These are phyloP conservation scores for Morone saxatilis DNA, from an alignment of 2,113 vertebrate genomes.

Conservation along the genomic window DNA sequence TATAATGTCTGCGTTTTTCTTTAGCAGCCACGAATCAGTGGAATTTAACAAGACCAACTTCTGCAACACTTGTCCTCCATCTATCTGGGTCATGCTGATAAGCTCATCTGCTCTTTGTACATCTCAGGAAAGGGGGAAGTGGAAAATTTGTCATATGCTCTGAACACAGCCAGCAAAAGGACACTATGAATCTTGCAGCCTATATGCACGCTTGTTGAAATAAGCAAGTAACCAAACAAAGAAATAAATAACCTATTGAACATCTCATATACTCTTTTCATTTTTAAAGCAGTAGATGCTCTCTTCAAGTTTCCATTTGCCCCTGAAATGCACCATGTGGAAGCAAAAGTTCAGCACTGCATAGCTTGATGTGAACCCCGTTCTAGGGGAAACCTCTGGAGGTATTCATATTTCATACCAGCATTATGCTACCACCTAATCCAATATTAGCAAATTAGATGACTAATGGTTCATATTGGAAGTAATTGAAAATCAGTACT, in stretches of 20 bases:
- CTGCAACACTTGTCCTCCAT: constrained; percentile 62
- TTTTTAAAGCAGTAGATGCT: constrained; percentile 13
- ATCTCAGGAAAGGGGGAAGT: constrained; percentile 31
- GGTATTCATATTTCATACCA: constrained; percentile 56
- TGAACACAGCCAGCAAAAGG: constrained; percentile 17
- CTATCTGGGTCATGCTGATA: constrained; percentile 75
- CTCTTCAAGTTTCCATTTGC: constrained; percentile 22
- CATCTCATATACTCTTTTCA: constrained; percentile 23
- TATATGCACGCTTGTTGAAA: not conserved
- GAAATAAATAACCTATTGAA: not conserved
- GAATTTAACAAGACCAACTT: constrained; percentile 71
- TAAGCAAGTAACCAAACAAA: not conserved
- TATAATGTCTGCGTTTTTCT: constrained; percentile 65
- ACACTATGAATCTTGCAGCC: not conserved
- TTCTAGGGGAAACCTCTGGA: constrained; percentile 40
- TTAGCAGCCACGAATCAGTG: constrained; percentile 55
- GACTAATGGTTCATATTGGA: constrained; percentile 70
- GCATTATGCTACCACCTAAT: constrained; percentile 63
- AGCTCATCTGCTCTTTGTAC: constrained; percentile 60
- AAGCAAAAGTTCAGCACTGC: constrained; percentile 16
- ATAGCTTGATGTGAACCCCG: not conserved
- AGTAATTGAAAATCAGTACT: constrained; percentile 70
- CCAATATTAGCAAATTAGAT: constrained; percentile 73
- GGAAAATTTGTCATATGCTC: constrained; percentile 38
- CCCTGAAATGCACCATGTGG: constrained; percentile 26